Conservation (phyloP, 92 coral and sea anemone genomes). For the Zoanthus sociatus region DNA sequence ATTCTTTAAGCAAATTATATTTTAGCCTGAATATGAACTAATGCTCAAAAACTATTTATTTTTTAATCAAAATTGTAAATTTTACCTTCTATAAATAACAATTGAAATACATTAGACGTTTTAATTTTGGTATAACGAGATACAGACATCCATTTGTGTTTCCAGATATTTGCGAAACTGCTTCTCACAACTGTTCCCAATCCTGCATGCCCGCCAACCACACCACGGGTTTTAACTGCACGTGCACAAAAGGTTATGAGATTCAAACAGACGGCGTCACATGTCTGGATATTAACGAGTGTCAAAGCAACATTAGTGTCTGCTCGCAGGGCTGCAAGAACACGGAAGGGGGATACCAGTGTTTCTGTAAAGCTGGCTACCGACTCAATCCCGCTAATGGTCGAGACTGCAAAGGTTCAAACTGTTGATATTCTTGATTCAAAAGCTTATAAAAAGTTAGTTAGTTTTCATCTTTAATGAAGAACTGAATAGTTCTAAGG, state of each 20-base stretch:
- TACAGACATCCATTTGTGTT: background rate
- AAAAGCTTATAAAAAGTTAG: too few relatives aligned
- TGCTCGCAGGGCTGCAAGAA: conserved; percentile 38
- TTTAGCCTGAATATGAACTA: too few relatives aligned
- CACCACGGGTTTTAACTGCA: conserved; percentile 26
- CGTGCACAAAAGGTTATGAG: conserved; percentile 15
- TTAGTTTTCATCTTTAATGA: too few relatives aligned
- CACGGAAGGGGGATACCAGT: conserved; percentile 9
- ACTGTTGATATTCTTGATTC: background rate
- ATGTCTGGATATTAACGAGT: conserved; percentile 53
- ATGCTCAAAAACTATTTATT: too few relatives aligned
- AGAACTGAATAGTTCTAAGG: too few relatives aligned
- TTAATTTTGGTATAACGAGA: too few relatives aligned
- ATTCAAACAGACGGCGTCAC: conserved; percentile 6
- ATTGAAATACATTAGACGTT: too few relatives aligned
- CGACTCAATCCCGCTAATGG: background rate
- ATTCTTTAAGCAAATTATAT: too few relatives aligned
- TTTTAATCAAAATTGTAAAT: too few relatives aligned
- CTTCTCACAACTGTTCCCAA: conserved; percentile 26
- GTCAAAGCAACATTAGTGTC: background rate
- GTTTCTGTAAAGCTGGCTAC: conserved; percentile 41
- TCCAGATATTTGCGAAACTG: conserved; percentile 23
- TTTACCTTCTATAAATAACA: too few relatives aligned
- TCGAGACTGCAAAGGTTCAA: conserved; percentile 23
- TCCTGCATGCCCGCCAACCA: conserved; percentile 16